phyloP scores from a whole-genome alignment of 2,888 invertebrate species.

The Drosophila atripex region DNA sequence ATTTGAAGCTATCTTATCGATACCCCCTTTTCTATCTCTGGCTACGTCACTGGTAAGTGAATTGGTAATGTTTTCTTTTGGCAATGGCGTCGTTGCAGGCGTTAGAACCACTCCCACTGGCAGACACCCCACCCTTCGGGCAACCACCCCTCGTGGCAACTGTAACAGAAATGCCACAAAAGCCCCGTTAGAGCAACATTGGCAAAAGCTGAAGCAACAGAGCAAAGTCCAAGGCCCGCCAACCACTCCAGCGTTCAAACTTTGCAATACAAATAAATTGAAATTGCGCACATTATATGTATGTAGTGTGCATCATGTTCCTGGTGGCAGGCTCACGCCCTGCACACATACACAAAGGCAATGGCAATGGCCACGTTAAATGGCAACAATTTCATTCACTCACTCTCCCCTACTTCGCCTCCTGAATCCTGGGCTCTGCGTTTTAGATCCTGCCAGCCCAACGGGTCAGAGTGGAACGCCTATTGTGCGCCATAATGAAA shows the following conservation, averaged over 20 bases:
- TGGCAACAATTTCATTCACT: conserved; percentile 45
- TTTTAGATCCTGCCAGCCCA: conserved; percentile 30
- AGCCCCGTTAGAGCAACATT: conserved; percentile 43
- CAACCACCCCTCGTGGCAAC: conserved; percentile 63
- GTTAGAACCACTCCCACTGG: conserved; percentile 63
- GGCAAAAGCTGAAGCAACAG: conserved; percentile 1
- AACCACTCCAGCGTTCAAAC: conserved; percentile 40
- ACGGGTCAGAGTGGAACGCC: conserved; percentile 57
- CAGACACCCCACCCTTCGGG: conserved; percentile 35
- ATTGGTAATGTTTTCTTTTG: conserved; percentile 46
- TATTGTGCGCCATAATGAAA: conserved; percentile 81
- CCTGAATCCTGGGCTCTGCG: conserved; percentile 7
- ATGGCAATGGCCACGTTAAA: conserved; percentile 42
- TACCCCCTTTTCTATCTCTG: neutral
- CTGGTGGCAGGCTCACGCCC: conserved; percentile 26
- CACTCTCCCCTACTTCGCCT: conserved; percentile 7
- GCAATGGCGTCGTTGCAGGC: conserved; percentile 70
- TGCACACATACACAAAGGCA: conserved; percentile 30
- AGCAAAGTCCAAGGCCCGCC: neutral
- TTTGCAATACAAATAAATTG: conserved; percentile 72
- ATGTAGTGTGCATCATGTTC: conserved; percentile 19
- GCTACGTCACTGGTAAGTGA: conserved; percentile 52
- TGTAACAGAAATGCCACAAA: conserved; percentile 49
- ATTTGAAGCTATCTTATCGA: neutral
- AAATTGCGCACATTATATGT: conserved; percentile 62